Conservation (phyloP, 2,113 vertebrate genomes). For the Gobiocypris rarus region DNA sequence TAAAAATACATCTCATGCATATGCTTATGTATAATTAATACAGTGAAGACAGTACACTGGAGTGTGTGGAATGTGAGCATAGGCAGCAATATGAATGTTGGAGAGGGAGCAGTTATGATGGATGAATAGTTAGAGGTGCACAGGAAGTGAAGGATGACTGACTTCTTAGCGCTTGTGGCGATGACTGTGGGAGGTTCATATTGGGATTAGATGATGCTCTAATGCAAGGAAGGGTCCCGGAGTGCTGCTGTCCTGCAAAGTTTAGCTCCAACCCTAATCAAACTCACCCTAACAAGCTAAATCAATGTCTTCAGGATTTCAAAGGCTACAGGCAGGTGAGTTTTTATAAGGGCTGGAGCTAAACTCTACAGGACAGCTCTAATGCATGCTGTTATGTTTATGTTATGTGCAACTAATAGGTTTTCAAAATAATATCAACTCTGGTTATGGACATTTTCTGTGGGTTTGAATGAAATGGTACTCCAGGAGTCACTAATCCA, state of each 20-base stretch:
- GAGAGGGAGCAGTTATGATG: conserved; percentile 19
- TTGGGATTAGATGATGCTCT: neutral
- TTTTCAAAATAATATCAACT: neutral
- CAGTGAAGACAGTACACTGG: conserved; percentile 15
- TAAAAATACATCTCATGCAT: conserved; percentile 21
- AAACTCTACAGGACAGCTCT: no score
- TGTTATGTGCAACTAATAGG: neutral
- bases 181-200: neutral
- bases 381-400: no score
- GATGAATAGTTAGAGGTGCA: conserved; percentile 7
- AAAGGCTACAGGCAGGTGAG: no score
- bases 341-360: no score
- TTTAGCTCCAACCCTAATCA: no score
- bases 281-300: no score
- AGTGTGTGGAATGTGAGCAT: conserved; percentile 13
- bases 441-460: neutral
- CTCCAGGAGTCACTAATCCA: conserved; percentile 55
- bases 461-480: conserved; percentile 22
- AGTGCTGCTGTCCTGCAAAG: no score
- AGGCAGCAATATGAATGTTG: conserved; percentile 1
- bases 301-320: no score
- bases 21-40: conserved; percentile 40
- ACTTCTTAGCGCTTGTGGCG: neutral
- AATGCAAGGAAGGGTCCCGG: no score
- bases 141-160: neutral